A percentile compares a stretch with the other conserved stretches of the same genome.
Evolutionary conservation across 2,888 invertebrate species (phyloP).

Genomic region (Pyrocoelia pectoralis): DNA sequence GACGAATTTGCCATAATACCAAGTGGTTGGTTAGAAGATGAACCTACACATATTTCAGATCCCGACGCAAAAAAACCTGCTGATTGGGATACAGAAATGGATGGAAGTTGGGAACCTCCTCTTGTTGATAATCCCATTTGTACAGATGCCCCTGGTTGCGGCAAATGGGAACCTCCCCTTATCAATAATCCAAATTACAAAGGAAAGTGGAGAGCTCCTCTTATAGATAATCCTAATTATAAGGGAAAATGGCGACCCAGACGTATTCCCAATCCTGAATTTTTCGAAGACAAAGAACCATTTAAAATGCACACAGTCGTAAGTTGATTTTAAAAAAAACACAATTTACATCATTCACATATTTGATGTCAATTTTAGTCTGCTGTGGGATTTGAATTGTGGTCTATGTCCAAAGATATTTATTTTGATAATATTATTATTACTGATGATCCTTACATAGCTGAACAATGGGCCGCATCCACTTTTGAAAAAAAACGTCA

Average conservation of each 20-base stretch:
- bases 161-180: slow-evolving; percentile 84
- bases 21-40: slow-evolving; percentile 92
- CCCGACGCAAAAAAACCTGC: slow-evolving; percentile 85
- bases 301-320: slow-evolving; percentile 91
- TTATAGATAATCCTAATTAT: slow-evolving; percentile 92
- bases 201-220: slow-evolving; percentile 91
- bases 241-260: slow-evolving; percentile 94
- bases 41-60: slow-evolving; percentile 86
- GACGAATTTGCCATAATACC: slow-evolving; percentile 88
- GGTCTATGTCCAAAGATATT: slow-evolving; percentile 97
- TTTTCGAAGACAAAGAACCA: slow-evolving; percentile 90
- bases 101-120: slow-evolving; percentile 98
- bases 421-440: slow-evolving; percentile 96
- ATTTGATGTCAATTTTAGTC: slow-evolving; percentile 65
- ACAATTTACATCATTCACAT: background rate
- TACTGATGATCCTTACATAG: slow-evolving; percentile 80
- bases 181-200: slow-evolving; percentile 91
- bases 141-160: slow-evolving; percentile 76
- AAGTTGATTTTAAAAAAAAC: slow-evolving; percentile 60
- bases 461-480: slow-evolving; percentile 81
- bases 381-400: slow-evolving; percentile 95
- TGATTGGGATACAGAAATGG: slow-evolving; percentile 99
- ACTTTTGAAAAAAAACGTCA: slow-evolving; percentile 87
- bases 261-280: slow-evolving; percentile 90
- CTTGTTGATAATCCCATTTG: slow-evolving; percentile 90